Percentiles rank a stretch among this genome's conserved stretches.
These are phyloP conservation scores for Spatulosminthurus flaviceps DNA, from an alignment of 2,888 invertebrate genomes.

Conservation along the genomic window DNA sequence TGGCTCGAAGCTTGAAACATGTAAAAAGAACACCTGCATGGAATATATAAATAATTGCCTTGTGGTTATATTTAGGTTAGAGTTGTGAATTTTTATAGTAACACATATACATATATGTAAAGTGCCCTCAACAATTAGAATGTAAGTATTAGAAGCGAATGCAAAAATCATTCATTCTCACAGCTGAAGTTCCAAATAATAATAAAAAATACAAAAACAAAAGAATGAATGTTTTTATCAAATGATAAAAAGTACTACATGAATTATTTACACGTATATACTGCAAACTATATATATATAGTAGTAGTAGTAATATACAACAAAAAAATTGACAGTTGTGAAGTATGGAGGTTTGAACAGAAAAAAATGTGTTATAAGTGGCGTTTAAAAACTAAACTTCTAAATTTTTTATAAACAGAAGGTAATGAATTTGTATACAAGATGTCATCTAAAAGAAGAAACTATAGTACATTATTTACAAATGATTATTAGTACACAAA, in stretches of 20 bases:
- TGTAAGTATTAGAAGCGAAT: background rate
- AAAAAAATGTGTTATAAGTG: background rate
- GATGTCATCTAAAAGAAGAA: background rate
- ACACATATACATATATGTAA: slow-evolving; percentile 4
- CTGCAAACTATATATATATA: background rate
- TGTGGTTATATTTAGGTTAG: background rate
- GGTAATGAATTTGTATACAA: background rate
- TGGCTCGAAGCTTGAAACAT: background rate
- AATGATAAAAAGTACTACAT: background rate
- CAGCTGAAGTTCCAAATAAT: slow-evolving; percentile 22
- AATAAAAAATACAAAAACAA: too few species aligned
- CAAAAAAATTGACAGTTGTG: background rate
- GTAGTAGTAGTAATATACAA: background rate
- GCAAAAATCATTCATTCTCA: slow-evolving; percentile 36
- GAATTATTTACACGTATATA: background rate
- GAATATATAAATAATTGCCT: too few species aligned
- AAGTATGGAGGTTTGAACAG: background rate
- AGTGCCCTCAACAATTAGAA: background rate
- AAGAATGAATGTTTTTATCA: too few species aligned
- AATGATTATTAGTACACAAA: too few species aligned
- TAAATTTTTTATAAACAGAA: background rate
- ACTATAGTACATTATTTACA: too few species aligned
- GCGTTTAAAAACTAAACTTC: background rate
- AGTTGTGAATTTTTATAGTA: background rate
- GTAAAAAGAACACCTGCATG: background rate